Conservation (phyloP, 53 echinoderm and acorn worm genomes). For the Echinarachnius parma region DNA sequence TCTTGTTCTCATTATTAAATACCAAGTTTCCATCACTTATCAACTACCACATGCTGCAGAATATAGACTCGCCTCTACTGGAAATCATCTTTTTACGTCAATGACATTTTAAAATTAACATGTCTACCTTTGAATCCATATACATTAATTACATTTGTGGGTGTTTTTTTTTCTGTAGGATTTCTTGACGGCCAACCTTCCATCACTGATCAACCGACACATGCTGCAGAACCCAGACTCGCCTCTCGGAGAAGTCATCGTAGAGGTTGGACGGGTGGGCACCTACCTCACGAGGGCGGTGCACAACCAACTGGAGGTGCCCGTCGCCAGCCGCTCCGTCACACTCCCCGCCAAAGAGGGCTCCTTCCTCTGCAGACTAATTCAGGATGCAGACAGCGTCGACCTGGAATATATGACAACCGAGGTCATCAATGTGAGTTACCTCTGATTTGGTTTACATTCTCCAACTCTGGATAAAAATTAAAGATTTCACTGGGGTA, state of each 20-base stretch:
- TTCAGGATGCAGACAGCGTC: conserved; percentile 66
- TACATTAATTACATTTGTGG: too few species aligned
- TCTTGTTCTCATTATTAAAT: too few species aligned
- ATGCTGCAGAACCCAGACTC: conserved; percentile 61
- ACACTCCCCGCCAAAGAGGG: conserved; percentile 57
- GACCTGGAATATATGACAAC: conserved; percentile 72
- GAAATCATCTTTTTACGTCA: conserved; percentile 72
- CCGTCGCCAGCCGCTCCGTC: conserved; percentile 5
- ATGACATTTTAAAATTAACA: too few species aligned
- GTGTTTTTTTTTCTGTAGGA: too few species aligned
- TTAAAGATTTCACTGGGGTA: too few species aligned
- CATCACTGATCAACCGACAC: conserved; percentile 71
- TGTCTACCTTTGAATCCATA: too few species aligned
- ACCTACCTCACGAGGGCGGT: conserved; percentile 73
- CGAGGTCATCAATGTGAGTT: conserved; percentile 83
- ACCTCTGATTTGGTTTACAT: background rate
- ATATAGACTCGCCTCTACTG: conserved; percentile 56
- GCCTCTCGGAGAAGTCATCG: conserved; percentile 70
- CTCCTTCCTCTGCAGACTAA: conserved; percentile 77
- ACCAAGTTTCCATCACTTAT: conserved; percentile 65
- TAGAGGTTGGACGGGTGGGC: conserved; percentile 81
- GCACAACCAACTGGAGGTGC: conserved; percentile 51
- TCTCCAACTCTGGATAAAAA: too few species aligned
- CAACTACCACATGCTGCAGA: conserved; percentile 74
- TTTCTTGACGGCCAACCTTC: conserved; percentile 58